Base-by-base conservation (phyloP, 2,113 vertebrate species). In the Neotoma lepida region DNA sequence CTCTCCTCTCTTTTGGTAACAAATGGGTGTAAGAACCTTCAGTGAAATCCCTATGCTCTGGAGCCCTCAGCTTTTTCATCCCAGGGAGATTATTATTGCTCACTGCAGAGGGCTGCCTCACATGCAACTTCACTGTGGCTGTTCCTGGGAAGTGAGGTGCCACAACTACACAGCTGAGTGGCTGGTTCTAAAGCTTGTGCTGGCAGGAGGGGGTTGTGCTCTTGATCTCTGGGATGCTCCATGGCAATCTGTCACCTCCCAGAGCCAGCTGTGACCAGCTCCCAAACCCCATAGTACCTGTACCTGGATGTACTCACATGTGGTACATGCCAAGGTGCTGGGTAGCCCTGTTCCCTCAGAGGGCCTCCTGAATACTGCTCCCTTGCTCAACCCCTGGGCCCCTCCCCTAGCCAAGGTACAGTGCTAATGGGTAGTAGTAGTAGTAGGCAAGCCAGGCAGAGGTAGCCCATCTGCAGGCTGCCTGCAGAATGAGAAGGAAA, bases 241-340 rank as follows among this genome's bases (percentile, higher is more conserved):
- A 0, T 6, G 64, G 70, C 17, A 17, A 4, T 70, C 56, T 26
- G 49, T n/a, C 49, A 85, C 76, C 14, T 35, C 93, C 13, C 51
- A n/a, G 26, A 61, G 91, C 58, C 61, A 64, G 35, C 54, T 28
- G 41, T 35, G 44, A 44, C n/a, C 64, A 44, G 82, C 51, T 80
- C 35, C 68, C 85, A 22, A 22, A 80, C 56, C 66, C 81, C 2
- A 3, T 20, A 0, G 18, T 30, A 1, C 12, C 44, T 30, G 6
- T 86, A 30, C 64, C 68, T 80, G 30, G 39, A 74, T 46, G 20
- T 33, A 58, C 35, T 77, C 2, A 1, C 63, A 49, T 0, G 0
- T 0, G 41, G 61, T 30, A 13, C 4, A 1, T 1, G 7, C 0
- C 20, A 18, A 33, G 73, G 51, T 46, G 49, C 18, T 15, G 17